Evolutionary conservation across 2,888 invertebrate genomes (phyloP).

Genomic region (Pycnomerus fuliginosus): DNA sequence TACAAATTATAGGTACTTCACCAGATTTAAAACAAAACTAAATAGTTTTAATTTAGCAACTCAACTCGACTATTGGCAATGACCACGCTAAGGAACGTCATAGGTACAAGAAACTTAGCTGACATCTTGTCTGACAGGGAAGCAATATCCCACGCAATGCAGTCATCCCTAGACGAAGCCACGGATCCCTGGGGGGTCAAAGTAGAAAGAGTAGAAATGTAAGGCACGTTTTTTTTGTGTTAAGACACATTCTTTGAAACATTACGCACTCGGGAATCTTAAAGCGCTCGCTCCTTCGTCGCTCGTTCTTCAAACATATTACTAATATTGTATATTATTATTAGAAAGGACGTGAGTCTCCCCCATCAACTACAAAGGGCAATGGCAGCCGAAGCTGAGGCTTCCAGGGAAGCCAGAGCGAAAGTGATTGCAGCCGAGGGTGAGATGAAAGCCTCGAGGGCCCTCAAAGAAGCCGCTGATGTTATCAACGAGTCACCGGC

Average conservation of each 20-base stretch:
- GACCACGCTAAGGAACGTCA: constrained; percentile 85
- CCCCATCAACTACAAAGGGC: constrained; percentile 76
- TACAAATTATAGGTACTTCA: constrained; percentile 66
- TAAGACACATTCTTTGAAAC: not conserved
- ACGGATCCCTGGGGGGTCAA: constrained; percentile 93
- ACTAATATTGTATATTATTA: constrained; percentile 14
- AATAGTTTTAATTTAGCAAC: constrained; percentile 57
- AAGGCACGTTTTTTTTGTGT: too few species aligned
- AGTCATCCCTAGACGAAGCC: constrained; percentile 78
- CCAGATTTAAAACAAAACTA: not conserved
- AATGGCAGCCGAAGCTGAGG: constrained; percentile 83
- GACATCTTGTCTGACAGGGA: constrained; percentile 91
- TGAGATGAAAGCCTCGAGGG: constrained; percentile 81
- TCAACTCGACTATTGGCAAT: constrained; percentile 80
- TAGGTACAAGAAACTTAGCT: constrained; percentile 88
- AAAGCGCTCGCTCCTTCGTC: too few species aligned
- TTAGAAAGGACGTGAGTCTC: constrained; percentile 75
- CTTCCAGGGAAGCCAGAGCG: constrained; percentile 72
- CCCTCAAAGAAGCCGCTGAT: constrained; percentile 82
- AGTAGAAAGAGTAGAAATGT: constrained; percentile 94
- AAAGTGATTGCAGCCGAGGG: constrained; percentile 84
- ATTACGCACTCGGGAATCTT: not conserved
- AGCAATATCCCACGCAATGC: constrained; percentile 90
- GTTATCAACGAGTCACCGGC: constrained; percentile 81
- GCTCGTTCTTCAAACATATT: too few species aligned